Base-by-base conservation (phyloP, 35 echinoderm and acorn worm genomes). In the Lytechinus pictus region DNA sequence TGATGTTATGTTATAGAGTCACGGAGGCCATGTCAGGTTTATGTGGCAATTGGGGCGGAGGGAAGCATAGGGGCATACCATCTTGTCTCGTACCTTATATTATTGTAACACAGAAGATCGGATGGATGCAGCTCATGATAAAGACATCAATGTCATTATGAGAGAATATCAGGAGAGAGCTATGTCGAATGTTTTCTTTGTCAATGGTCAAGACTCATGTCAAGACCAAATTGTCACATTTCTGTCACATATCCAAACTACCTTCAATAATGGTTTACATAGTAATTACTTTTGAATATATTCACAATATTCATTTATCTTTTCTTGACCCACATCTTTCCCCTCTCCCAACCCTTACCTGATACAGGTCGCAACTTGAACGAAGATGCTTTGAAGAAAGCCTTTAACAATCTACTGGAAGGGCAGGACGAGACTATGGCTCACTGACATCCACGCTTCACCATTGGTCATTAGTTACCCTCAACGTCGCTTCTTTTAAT, bases 311-410 rank as follows among this genome's bases (percentile, higher is more conserved):
- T 44, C 33, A 44, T 44, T 44, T 44, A 44, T 44, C 55, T 11
- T 57, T 4, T 66, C 60, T 16, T 66, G 19, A 19, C 8, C 11
- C 60, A 16, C 60, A 66, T 16, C 60, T 71, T 14, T 24, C 16
- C 14, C 24, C 16, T 71, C 6, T 24, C n/a, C 19, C 66, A 79
- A 8, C 21, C 4, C n/a, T 24, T 79, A 7, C 8, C 66, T 24
- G 66, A 10, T 52, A 16, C 61, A 96, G 95, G 95, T 94, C 95
- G 95, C 54, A 94, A 96, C 86, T 94, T 96, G 55, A 92, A 96
- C 28, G 95, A 96, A 44, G 12, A 61, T 6, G 54, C 54, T 27
- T 19, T 96, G 27, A 79, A 58, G 92, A 92, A 94, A 54, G 93
- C 54, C 13, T 96, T 96, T 10, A 29, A 52, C 14, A 86, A 94